phyloP scores from a whole-genome alignment of 2,888 invertebrate species.

The Meteorus cinctellus region DNA sequence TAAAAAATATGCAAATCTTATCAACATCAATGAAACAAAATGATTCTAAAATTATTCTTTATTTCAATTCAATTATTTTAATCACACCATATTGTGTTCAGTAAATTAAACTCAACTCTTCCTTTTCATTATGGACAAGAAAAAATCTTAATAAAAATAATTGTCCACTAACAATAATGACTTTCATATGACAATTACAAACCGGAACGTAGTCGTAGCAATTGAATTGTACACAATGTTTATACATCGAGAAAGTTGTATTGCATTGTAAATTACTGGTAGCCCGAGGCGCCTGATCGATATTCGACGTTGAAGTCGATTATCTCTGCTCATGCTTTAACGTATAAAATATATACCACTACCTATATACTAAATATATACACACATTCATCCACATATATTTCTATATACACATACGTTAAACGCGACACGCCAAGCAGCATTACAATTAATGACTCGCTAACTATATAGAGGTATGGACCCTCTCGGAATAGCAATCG shows the following conservation, averaged over 20 bases:
- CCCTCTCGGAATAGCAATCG: constrained; percentile 65
- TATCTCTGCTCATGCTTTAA: constrained; percentile 53
- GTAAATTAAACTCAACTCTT: too few species aligned
- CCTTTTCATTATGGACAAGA: background rate
- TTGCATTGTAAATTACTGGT: constrained; percentile 29
- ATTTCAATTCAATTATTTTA: too few species aligned
- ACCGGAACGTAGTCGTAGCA: background rate
- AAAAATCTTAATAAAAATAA: constrained; percentile 19
- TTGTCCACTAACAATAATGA: background rate
- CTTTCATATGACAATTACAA: constrained; percentile 25
- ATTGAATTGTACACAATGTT: constrained; percentile 21
- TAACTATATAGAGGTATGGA: constrained; percentile 48
- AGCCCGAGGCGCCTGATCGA: constrained; percentile 55
- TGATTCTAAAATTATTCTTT: too few species aligned
- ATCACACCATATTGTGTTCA: too few species aligned
- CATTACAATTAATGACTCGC: constrained; percentile 66
- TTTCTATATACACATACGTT: constrained; percentile 52
- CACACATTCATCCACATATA: constrained; percentile 13
- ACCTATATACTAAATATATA: constrained; percentile 12
- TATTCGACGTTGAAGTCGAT: constrained; percentile 60
- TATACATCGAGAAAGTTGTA: constrained; percentile 20
- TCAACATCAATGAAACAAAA: too few species aligned
- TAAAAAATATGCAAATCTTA: too few species aligned
- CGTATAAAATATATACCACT: constrained; percentile 41
- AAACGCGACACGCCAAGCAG: constrained; percentile 61